Conservation (phyloP, 1,140 invertebrate species). For the Drosophila nannoptera region DNA sequence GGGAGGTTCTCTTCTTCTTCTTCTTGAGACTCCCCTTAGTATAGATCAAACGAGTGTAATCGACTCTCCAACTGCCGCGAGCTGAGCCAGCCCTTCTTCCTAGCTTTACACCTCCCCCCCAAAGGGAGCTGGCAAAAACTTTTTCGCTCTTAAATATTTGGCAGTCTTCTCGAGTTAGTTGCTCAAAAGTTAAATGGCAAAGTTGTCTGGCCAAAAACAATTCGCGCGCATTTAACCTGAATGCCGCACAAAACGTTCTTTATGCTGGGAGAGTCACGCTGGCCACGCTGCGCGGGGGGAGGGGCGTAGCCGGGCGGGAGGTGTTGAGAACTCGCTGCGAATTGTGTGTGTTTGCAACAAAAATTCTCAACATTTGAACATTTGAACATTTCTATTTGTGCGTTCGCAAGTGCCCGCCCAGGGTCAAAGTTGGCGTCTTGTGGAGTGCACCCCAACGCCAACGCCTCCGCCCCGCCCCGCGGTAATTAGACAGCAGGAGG, state of each 20-base stretch:
- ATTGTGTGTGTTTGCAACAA: slow-evolving; percentile 43
- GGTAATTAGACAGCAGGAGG: slow-evolving; percentile 35
- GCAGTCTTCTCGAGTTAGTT: slow-evolving; percentile 51
- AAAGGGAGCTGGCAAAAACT: neutral
- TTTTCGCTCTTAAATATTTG: slow-evolving; percentile 68
- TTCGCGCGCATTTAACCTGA: slow-evolving; percentile 76
- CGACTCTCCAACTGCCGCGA: too few relatives aligned
- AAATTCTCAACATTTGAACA: slow-evolving; percentile 29
- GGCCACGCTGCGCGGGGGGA: neutral
- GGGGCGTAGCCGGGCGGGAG: neutral
- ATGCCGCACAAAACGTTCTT: slow-evolving; percentile 70
- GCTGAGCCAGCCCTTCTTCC: too few relatives aligned
- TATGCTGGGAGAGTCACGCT: slow-evolving; percentile 10
- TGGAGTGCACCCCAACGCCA: slow-evolving; percentile 19
- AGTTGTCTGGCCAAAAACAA: slow-evolving; percentile 70
- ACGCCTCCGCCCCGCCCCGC: slow-evolving; percentile 4
- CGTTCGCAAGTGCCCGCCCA: neutral
- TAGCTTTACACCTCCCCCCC: too few relatives aligned
- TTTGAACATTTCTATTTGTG: slow-evolving; percentile 61
- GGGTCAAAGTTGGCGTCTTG: slow-evolving; percentile 38
- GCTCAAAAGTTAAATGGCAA: slow-evolving; percentile 76
- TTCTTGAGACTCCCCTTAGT: too few relatives aligned
- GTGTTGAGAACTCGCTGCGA: slow-evolving; percentile 33
- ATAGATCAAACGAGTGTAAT: too few relatives aligned
- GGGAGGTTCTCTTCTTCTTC: too few relatives aligned